A percentile compares a stretch with the other conserved stretches of the same genome.
Conservation (phyloP, 1,140 invertebrate genomes). For the Drosophila murphyi region DNA sequence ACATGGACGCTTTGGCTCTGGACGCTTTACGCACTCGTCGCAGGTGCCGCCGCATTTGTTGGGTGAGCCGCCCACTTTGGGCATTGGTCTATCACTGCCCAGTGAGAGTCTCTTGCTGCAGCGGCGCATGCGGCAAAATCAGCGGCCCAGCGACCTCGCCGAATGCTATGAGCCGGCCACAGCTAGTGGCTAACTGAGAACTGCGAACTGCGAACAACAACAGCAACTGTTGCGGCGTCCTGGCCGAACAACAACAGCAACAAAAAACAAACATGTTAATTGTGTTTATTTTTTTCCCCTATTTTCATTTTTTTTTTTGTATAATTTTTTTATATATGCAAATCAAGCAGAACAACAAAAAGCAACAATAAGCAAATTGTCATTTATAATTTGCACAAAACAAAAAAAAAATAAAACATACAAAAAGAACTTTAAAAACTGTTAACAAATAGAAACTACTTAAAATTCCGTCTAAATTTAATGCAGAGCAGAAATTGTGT, state of each 20-base stretch:
- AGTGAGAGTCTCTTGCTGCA: constrained; percentile 93
- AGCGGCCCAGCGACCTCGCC: constrained; percentile 58
- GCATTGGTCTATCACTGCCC: constrained; percentile 93
- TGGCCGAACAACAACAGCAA: constrained; percentile 11
- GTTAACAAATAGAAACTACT: constrained; percentile 38
- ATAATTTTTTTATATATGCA: constrained; percentile 35
- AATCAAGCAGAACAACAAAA: constrained; percentile 3
- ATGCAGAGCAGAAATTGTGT: constrained; percentile 37
- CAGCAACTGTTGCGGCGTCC: constrained; percentile 14
- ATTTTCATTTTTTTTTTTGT: constrained; percentile 30
- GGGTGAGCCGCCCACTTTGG: constrained; percentile 51
- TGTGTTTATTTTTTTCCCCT: constrained; percentile 29
- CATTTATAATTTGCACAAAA: constrained; percentile 21
- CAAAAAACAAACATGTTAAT: constrained; percentile 14
- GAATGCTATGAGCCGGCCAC: constrained; percentile 78
- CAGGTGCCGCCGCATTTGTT: constrained; percentile 59
- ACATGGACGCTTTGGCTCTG: constrained; percentile 64
- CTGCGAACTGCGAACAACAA: neutral
- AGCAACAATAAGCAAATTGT: constrained; percentile 23
- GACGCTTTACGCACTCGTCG: constrained; percentile 56
- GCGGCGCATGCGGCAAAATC: constrained; percentile 86
- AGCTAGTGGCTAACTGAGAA: constrained; percentile 67
- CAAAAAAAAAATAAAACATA: neutral
- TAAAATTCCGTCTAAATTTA: constrained; percentile 51
- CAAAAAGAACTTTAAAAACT: constrained; percentile 7